Evolutionary conservation across 2,888 invertebrate species (phyloP).

Genomic region (Xestia rhomboidea): DNA sequence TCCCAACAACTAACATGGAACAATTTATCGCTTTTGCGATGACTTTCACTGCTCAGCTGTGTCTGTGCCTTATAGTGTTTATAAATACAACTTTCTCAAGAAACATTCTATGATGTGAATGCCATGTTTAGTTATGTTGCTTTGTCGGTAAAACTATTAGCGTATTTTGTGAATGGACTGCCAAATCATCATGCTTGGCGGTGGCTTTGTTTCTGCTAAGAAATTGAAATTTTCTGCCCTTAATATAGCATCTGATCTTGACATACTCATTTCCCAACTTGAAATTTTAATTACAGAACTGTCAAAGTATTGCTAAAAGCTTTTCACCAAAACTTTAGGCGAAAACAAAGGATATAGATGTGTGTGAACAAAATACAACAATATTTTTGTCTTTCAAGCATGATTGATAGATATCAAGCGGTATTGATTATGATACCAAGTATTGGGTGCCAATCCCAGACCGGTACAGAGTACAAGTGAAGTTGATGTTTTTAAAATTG

Average conservation of each 20-base stretch:
- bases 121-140: constrained; percentile 42
- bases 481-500: constrained; percentile 30
- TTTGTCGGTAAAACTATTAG: constrained; percentile 33
- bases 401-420: constrained; percentile 55
- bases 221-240: not conserved
- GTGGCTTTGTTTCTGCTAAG: not conserved
- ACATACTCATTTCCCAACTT: not conserved
- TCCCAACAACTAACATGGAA: constrained; percentile 54
- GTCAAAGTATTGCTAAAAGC: constrained; percentile 27
- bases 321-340: constrained; percentile 28
- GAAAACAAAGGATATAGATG: not conserved
- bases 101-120: constrained; percentile 63
- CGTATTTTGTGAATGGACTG: constrained; percentile 12
- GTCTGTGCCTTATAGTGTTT: constrained; percentile 60
- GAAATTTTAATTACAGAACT: constrained; percentile 43
- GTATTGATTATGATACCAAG: constrained; percentile 66
- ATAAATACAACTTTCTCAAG: constrained; percentile 68
- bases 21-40: constrained; percentile 65
- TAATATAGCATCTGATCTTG: not conserved
- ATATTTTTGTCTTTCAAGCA: constrained; percentile 46
- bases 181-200: not conserved
- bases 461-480: constrained; percentile 56
- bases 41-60: constrained; percentile 67
- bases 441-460: constrained; percentile 58
- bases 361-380: constrained; percentile 36